Base-by-base conservation (phyloP, 2,797 vertebrate species). In the Enteromius thamalakanensis region DNA sequence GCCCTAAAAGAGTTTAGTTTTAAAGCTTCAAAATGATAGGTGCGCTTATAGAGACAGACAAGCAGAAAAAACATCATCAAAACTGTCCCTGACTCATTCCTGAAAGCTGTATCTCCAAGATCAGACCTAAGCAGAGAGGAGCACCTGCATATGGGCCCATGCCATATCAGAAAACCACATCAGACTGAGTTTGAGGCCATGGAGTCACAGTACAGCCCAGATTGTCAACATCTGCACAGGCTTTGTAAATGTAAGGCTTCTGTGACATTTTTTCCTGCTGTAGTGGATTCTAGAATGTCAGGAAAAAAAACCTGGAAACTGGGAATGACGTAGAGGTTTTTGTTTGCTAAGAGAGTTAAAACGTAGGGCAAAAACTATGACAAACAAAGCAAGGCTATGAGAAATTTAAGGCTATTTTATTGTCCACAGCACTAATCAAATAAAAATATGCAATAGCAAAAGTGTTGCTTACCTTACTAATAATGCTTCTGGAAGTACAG, bases 101-200 rank as follows among this genome's bases (percentile, higher is more conserved):
- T 79, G 45, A 84, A 60, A 84, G 42, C 26, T 37, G 75, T 83
- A 87, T 86, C 85, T 86, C 14, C 15, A 23, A 86, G 70, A 88
- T 87, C 85, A 84, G 80, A 49, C 60, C 47, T 49, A 79, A 82
- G 76, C 84, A 79, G 78, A 87, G 74, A 86, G 55, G 55, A 79
- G 84, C 87, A 89, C 85, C 88, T 89, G 88, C 87, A 89, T 88
- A 89, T 87, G 88, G 86, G 88, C 80, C 58, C 53, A 34, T 80
- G 55, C 58, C 47, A 79, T 88, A 89, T 89, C 88, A 76, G 80
- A 68, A 81, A 58, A 87, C 79, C 84, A 84, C 80, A 88, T 89
- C 87, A 77, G 84, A 76, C 76, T 19, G 67, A 47, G 15, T 80
- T 76, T 53, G 42, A 34, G 70, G 69, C 80, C 32, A n/a, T 76